A percentile compares a stretch with the other conserved stretches of the same genome.
Evolutionary conservation across 2,888 invertebrate genomes (phyloP).

Genomic region (Acleris emargana): DNA sequence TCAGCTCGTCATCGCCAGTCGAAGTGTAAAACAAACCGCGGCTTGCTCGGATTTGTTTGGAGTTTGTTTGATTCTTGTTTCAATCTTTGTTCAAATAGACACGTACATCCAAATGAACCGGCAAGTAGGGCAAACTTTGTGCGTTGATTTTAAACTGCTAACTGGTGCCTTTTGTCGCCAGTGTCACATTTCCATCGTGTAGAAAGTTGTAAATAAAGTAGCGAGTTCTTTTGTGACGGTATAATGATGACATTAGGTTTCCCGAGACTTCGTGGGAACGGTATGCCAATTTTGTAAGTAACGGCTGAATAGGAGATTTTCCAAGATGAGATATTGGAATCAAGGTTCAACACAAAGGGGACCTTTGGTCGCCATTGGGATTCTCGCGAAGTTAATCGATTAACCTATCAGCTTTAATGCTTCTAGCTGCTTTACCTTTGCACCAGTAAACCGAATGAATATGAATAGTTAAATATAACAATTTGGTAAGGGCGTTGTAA

Average conservation of each 20-base stretch:
- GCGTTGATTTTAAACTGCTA: slow-evolving; percentile 45
- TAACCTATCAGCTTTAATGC: neutral
- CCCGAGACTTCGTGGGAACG: slow-evolving; percentile 42
- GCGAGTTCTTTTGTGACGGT: slow-evolving; percentile 40
- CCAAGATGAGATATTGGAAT: neutral
- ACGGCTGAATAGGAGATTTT: neutral
- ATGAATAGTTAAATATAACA: no score
- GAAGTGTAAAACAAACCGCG: slow-evolving; percentile 17
- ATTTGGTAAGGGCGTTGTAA: no score
- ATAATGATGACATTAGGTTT: slow-evolving; percentile 42
- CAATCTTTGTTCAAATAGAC: slow-evolving; percentile 34
- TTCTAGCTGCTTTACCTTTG: neutral
- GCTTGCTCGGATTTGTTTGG: slow-evolving; percentile 11
- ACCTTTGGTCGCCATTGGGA: no score
- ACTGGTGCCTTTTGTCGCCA: slow-evolving; percentile 48
- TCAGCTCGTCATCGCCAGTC: slow-evolving; percentile 2
- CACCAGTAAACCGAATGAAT: neutral
- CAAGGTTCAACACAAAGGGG: no score
- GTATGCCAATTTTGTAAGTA: neutral
- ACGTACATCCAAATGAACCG: slow-evolving; percentile 38
- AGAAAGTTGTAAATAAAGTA: slow-evolving; percentile 42
- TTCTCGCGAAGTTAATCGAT: neutral
- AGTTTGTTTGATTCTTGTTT: slow-evolving; percentile 33
- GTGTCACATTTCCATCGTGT: slow-evolving; percentile 50
- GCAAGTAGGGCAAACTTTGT: slow-evolving; percentile 49